Base-by-base conservation (phyloP, 2,797 vertebrate species). In the Myotis pilosus region DNA sequence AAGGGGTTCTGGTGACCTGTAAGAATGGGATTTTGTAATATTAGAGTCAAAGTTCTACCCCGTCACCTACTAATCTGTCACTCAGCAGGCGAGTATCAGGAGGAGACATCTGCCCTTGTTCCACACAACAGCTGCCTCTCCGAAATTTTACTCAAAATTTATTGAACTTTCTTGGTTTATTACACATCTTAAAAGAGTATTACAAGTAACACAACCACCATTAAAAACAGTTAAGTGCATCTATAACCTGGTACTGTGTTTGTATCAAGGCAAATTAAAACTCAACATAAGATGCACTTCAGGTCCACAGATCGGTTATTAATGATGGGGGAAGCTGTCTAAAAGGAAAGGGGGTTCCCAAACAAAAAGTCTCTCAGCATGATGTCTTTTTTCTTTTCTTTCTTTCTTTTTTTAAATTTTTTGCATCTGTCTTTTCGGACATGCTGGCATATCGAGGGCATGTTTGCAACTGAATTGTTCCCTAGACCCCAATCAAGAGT, bases 1-100 rank as follows among this genome's bases (percentile, higher is more conserved):
- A 74, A 94, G 23, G 57, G 33, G 79, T 95, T 97, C 94, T 85
- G 80, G 62, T 97, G 97, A 96, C 89, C 92, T 94, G 33, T 81
- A 91, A 89, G 71, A 95, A 96, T 4, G 69, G 72, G 51, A 95
- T 89, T 92, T 75, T 93, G 57, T 94, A 95, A 82, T 87, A 93
- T 87, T 76, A 91, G 57, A 95, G 80, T 84, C 76, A 76, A 95
- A 96, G 57, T 95, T 87, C 82, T 94, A 66, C 53, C 69, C 5
- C 19, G 66, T 90, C 6, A 0, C 13, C 20, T 55, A 95, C 96
- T 94, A 87, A 62, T 94, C 60, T 97, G 94, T 94, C 95, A 95
- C 22, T 76, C 83, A 95, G 78, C 74, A 94, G 75, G 69, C 11
- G n/a, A 87, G 75, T 66, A 84, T 76, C 88, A 96, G 53, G 94